Base-by-base conservation (phyloP, 2,113 vertebrate species). In the Calyptomena viridis region DNA sequence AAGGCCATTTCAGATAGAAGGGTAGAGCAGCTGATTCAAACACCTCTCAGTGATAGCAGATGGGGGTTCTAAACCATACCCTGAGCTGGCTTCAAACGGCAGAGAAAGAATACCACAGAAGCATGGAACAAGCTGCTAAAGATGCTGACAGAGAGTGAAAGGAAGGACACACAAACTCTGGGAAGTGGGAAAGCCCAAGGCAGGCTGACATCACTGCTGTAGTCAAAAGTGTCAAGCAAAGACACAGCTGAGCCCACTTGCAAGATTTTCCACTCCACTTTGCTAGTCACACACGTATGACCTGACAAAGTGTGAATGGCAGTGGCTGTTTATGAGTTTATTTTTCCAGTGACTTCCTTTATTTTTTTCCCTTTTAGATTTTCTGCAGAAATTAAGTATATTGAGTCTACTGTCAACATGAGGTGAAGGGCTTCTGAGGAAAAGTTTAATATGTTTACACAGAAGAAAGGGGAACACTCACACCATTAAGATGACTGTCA, bases 261-360 rank as follows among this genome's bases (percentile, higher is more conserved):
- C 80, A 89, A 95, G 64, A 86, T 92, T 92, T 90, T 81, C 90
- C 80, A 94, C 79, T 94, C 88, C 47, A 7, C 90, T 93, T 89
- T 78, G 53, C 71, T 44, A 84, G 73, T 81, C 85, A 72, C 79
- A 86, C 85, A 72, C 79, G 72, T 30, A 42, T 69, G 56, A 24
- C 60, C 64, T 94, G 93, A 95, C 94, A 90, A 78, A 64, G 93
- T 90, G 92, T 93, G 94, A 96, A 93, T 84, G 93, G 56, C 85
- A 89, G 37, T 60, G 58, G 75, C 92, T 95, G 90, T 92, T 96
- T 91, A 74, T 68, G 67, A 77, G 85, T 92, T 91, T 63, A 11
- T 87, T 83, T 84, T 95, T 74, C 92, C 92, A 81, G 88, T 68
- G 66, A 73, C 92, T 94, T 86, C 30, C 44, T 10, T 39, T 28